These are phyloP conservation scores for Acromyrmex heyeri DNA, from an alignment of 1,140 invertebrate species.

Conservation along the genomic window DNA sequence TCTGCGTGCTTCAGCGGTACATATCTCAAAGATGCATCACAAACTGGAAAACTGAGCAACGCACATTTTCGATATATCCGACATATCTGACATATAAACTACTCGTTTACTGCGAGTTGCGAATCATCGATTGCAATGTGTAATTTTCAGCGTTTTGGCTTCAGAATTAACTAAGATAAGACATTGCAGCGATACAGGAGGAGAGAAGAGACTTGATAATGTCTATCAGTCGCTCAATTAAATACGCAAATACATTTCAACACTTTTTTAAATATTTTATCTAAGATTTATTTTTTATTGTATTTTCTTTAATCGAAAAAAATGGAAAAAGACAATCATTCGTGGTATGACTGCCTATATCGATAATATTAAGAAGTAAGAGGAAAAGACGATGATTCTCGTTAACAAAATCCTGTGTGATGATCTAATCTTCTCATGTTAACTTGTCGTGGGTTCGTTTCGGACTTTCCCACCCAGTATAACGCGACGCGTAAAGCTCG, in stretches of 20 bases:
- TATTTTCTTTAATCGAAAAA: not conserved
- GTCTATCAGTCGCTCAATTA: not conserved
- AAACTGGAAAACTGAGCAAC: constrained; percentile 38
- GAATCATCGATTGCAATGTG: not conserved
- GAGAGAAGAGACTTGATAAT: not conserved
- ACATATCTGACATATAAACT: not conserved
- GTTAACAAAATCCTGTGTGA: too few relatives aligned
- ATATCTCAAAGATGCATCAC: constrained; percentile 14
- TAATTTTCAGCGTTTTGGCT: constrained; percentile 2
- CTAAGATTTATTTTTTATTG: not conserved
- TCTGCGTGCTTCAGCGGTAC: constrained; percentile 33
- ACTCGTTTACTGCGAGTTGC: not conserved
- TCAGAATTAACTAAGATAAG: not conserved
- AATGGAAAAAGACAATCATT: not conserved
- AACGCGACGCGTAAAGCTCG: constrained; percentile 77
- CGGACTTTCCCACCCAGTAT: constrained; percentile 78
- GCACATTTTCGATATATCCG: not conserved
- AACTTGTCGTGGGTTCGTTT: constrained; percentile 35
- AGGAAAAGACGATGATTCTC: constrained; percentile 15
- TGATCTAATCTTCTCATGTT: constrained; percentile 52
- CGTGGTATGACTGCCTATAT: not conserved
- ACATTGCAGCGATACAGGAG: too few relatives aligned
- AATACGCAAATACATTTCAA: not conserved
- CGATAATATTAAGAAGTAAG: not conserved
- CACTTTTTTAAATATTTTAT: not conserved